phyloP scores from a whole-genome alignment of 2,113 vertebrate genomes.

The human region GRCh38 chrX:10092501-10093000 shows the following conservation, averaged over 20 bases:
- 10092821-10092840: not conserved
- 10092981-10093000: not conserved
- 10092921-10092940: not conserved
- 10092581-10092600: not conserved
- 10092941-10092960: not conserved
- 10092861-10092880: not conserved
- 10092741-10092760: not conserved
- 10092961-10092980: not conserved
- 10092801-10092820: not conserved
- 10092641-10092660: not conserved
- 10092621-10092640: not conserved
- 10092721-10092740: too few relatives aligned
- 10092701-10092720: not conserved
- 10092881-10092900: not conserved
- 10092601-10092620: not conserved
- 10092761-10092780: not conserved
- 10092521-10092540: not conserved
- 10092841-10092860: not conserved
- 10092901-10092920: not conserved
- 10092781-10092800: not conserved
- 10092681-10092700: not conserved
- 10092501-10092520: not conserved
- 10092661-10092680: not conserved
- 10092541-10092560: not conserved
- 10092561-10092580: not conserved